Base-by-base conservation (phyloP, 2,797 vertebrate genomes). In the Myripristis jacobus region DNA sequence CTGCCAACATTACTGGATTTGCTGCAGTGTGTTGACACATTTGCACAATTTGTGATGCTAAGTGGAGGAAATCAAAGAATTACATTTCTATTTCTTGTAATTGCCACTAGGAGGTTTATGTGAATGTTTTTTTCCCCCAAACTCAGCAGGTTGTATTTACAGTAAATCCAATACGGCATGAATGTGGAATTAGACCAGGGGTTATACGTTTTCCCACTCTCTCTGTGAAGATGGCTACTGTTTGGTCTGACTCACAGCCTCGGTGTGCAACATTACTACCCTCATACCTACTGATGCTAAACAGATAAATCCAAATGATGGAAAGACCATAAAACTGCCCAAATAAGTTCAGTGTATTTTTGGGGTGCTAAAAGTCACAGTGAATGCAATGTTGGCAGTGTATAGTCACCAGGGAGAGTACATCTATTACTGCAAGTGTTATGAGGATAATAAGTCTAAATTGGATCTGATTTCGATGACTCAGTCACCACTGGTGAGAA, bases 271-370 rank as follows among this genome's bases (percentile, higher is more conserved):
- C n/a, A 66, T 69, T 47, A 64, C 51, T 69, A 58, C 24, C 44
- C 54, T 48, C 53, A 76, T 59, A 48, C 38, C 34, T 43, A 73
- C 63, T 74, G 73, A 64, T 57, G 68, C 63, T 82, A 60, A 72
- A 80, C 83, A 71, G 60, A 81, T 67, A 63, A 71, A 77, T 65
- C n/a, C n/a, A 48, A 34, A 73, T 82, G 74, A 89, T 72, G 50
- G 69, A 70, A 9, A 0, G 27, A 31, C 69, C 22, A 82, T 85
- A 60, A 82, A 82, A 72, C 38, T 86, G 62, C 41, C 63, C 1
- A 51, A 59, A 34, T 70, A 74, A 70, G 21, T 80, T 81, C 52
- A 56, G n/a, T 70, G 46, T 77, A 66, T 59, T 83, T 77, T 77
- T 60, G 3, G 72, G 78, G 77, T 66, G 61, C 31, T 58, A 73